phyloP scores from a whole-genome alignment of 2,113 vertebrate species.

The Lynx canadensis region DNA sequence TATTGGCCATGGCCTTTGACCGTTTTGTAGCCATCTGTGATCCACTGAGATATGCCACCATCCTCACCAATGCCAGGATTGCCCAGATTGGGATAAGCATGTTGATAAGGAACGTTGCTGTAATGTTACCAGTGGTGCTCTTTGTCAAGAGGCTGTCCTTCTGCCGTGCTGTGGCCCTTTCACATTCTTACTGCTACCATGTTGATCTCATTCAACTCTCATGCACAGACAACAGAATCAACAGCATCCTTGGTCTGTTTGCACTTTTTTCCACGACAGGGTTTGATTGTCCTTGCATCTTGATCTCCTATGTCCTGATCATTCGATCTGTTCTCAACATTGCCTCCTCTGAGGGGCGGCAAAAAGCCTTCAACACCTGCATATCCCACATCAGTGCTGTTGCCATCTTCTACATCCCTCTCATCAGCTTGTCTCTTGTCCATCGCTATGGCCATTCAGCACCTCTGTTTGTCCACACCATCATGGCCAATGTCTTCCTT shows the following conservation, averaged over 20 bases:
- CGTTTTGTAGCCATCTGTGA: constrained; percentile 77
- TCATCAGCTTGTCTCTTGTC: constrained; percentile 55
- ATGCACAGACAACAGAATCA: constrained; percentile 72
- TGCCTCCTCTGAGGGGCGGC: constrained; percentile 54
- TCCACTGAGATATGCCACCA: constrained; percentile 66
- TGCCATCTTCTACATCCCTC: constrained; percentile 62
- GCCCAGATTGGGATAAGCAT: constrained; percentile 50
- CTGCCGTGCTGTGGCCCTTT: constrained; percentile 62
- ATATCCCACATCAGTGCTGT: constrained; percentile 58
- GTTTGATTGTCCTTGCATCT: constrained; percentile 73
- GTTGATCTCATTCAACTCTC: constrained; percentile 76
- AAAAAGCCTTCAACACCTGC: constrained; percentile 70
- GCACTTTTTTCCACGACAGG: constrained; percentile 73
- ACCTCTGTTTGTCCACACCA: constrained; percentile 68
- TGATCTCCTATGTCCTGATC: constrained; percentile 75
- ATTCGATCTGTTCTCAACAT: constrained; percentile 71
- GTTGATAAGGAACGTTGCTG: constrained; percentile 46
- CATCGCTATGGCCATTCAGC: constrained; percentile 60
- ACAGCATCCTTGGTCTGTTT: constrained; percentile 67
- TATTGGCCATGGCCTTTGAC: constrained; percentile 79
- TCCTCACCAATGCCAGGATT: constrained; percentile 70
- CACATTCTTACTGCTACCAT: constrained; percentile 78
- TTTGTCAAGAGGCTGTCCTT: constrained; percentile 73
- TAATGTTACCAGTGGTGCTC: constrained; percentile 69
- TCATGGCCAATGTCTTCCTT: constrained; percentile 75